A percentile compares a stretch with the other conserved stretches of the same genome.
These are phyloP conservation scores for Drosophila siamana DNA, from an alignment of 2,888 invertebrate species.

Conservation along the genomic window DNA sequence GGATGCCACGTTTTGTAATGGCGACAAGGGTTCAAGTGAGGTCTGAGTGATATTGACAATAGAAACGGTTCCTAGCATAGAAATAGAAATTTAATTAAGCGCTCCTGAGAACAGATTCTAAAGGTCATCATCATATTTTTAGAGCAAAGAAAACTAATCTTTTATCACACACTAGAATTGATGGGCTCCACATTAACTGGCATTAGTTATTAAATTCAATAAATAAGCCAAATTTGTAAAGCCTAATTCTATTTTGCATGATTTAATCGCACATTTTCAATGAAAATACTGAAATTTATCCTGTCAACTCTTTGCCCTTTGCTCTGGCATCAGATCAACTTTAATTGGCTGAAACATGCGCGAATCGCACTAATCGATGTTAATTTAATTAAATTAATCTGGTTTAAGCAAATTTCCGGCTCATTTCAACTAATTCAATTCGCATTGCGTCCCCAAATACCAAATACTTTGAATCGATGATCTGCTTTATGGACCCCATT, in stretches of 20 bases:
- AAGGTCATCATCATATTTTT: too few relatives aligned
- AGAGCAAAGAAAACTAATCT: too few relatives aligned
- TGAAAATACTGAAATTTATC: neutral
- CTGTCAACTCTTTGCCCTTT: neutral
- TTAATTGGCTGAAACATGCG: neutral
- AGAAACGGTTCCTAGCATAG: neutral
- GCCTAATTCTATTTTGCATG: neutral
- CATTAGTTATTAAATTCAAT: too few relatives aligned
- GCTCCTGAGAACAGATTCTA: too few relatives aligned
- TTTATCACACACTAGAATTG: too few relatives aligned
- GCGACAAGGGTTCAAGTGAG: conserved; percentile 9
- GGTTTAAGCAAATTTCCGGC: conserved; percentile 14
- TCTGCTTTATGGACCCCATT: conserved; percentile 35
- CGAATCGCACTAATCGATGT: conserved; percentile 9
- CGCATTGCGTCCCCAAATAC: neutral
- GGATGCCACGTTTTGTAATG: conserved; percentile 9
- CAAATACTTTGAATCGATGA: conserved; percentile 44
- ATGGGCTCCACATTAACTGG: too few relatives aligned
- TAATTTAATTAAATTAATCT: conserved; percentile 25
- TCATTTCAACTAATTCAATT: conserved; percentile 28
- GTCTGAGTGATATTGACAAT: neutral
- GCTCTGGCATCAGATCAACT: neutral
- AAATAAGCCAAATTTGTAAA: too few relatives aligned
- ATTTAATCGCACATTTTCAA: too few relatives aligned
- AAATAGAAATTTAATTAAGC: neutral